A percentile compares a stretch with the other conserved stretches of the same genome.
These are phyloP conservation scores for Chaetops frenatus DNA, from an alignment of 2,113 vertebrate species.

Conservation along the genomic window DNA sequence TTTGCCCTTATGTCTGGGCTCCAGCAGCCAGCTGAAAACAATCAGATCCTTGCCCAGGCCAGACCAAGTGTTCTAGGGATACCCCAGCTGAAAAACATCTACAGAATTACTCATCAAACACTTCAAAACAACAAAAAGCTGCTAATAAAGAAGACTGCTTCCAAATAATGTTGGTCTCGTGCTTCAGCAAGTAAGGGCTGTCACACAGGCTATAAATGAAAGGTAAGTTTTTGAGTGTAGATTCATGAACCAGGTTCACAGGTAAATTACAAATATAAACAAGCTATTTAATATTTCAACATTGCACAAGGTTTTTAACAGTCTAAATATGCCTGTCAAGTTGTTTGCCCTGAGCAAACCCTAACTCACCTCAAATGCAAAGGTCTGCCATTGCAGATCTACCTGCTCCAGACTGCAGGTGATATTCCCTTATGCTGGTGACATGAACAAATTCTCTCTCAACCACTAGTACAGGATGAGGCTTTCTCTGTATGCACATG, in stretches of 20 bases:
- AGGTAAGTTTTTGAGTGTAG: background rate
- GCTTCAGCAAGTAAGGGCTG: background rate
- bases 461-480: background rate
- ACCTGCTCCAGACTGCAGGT: background rate
- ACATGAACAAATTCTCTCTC: background rate
- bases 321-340: background rate
- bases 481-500: background rate
- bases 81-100: background rate
- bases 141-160: background rate
- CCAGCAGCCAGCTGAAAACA: background rate
- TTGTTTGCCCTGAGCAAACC: background rate
- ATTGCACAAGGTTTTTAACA: background rate
- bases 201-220: background rate
- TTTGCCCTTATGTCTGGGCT: background rate
- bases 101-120: background rate
- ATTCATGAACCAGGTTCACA: background rate
- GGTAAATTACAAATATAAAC: background rate
- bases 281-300: background rate
- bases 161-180: rapidly evolving
- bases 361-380: background rate
- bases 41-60: background rate
- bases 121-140: background rate
- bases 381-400: background rate
- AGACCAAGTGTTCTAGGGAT: background rate
- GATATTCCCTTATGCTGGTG: background rate